Evolutionary conservation across 2,888 invertebrate species (phyloP), one percentile per base, ranked within the genome.

Genomic region (Caenorhabditis plicata): DNA sequence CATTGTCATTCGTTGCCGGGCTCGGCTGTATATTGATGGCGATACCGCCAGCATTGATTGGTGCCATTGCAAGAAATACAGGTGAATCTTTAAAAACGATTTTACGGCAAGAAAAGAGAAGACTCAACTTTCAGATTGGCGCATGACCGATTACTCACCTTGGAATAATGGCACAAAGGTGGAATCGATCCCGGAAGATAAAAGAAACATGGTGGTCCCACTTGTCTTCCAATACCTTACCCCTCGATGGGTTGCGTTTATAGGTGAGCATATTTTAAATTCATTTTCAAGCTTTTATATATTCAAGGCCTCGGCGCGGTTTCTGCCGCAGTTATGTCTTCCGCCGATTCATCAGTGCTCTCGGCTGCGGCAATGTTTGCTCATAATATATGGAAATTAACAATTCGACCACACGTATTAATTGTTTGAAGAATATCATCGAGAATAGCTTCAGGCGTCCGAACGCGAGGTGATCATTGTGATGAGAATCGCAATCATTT

Each of bases 291-390:
- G 8, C 29, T 41, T 47, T 17, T n/a, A n/a, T n/a, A n/a, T n/a
- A n/a, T n/a, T 66, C 35, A 43, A 73, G 75, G 77, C 9, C 87
- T 98, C 66, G 98, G 98, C 0, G 96, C 96, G 7, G 94, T 98
- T 7, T 95, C 95, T 0, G 98, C 96, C 1, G 96, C 96, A 19
- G 96, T 98, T 67, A 98, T 98, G 96, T 95, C 95, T 31, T 95
- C 95, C 0, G 96, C 96, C 0, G 96, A 98, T 84, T 96, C 96
- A 47, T 95, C 95, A 73, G 92, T 98, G 44, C 86, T 98, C 19
- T 94, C 95, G 20, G 96, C 96, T 3, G 92, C 92, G 73, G 93
- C 95, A 25, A 96, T 98, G 96, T 98, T 98, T 82, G 95, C 96
- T 62, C 87, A 95, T 82, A 98, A 98, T 83, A 91, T 98, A 73